Conservation (phyloP, 2,797 vertebrate species). For the Epinephelus malabaricus region DNA sequence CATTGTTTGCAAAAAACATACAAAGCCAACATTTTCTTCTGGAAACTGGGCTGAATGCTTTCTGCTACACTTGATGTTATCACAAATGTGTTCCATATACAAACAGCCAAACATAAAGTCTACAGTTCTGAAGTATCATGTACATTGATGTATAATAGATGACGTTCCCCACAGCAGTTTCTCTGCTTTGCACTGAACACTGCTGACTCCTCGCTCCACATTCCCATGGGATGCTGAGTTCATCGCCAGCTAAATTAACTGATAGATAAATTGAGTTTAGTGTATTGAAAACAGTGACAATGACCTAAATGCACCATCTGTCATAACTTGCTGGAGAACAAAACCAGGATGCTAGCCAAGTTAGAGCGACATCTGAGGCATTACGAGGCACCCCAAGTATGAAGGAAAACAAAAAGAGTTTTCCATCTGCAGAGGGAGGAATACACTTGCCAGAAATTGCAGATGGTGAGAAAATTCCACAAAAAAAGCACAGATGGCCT, state of each 20-base stretch:
- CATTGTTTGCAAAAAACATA: too few relatives aligned
- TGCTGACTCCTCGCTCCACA: background rate
- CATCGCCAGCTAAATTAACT: constrained; percentile 30
- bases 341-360: constrained; percentile 54
- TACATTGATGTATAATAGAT: constrained; percentile 10
- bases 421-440: constrained; percentile 55
- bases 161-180: background rate
- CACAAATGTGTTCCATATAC: background rate
- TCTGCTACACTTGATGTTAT: constrained; percentile 7
- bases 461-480: constrained; percentile 55
- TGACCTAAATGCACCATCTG: constrained; percentile 61
- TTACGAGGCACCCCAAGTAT: constrained; percentile 67
- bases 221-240: constrained; percentile 16
- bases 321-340: constrained; percentile 47
- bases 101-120: background rate
- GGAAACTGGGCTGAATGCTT: background rate
- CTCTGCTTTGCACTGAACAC: background rate
- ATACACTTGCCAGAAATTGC: constrained; percentile 49
- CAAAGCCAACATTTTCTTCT: too few relatives aligned
- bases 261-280: constrained; percentile 39
- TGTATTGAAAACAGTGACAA: constrained; percentile 54
- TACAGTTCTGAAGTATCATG: background rate
- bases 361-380: constrained; percentile 47
- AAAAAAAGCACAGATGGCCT: constrained; percentile 46
- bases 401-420: constrained; percentile 58